Base-by-base conservation (phyloP, 1,140 invertebrate genomes). In the Drosophila quadrilineata region DNA sequence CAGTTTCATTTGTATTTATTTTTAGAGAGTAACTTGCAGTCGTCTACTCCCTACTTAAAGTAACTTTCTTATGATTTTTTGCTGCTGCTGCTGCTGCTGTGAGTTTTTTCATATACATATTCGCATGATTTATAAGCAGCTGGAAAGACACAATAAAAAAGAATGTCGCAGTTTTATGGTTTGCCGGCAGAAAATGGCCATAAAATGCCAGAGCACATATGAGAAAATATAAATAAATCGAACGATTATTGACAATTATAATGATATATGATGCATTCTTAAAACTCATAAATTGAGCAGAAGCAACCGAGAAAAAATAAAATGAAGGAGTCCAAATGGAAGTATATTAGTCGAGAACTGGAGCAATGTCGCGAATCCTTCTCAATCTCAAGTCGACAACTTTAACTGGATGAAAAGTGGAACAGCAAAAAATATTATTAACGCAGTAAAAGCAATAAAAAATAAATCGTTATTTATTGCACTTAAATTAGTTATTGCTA, bases 161-260 rank as follows among this genome's bases (percentile, higher is more conserved):
- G 59, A 79, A 79, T 79, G 75, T 80, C 75, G 60, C 75, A 80
- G 52, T 35, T 79, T 80, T 82, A 77, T 84, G 76, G 63, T 74
- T 49, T n/a, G 65, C 53, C 58, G 40, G 56, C 68, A 84, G n/a
- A n/a, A n/a, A 82, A 82, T 77, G 77, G 73, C 77, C 69, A 84
- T 84, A 74, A 84, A 84, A 84, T 74, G 73, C 71, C 77, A 59
- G 38, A 26, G 69, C 77, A 77, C 74, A 84, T 84, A 85, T 74
- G 77, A 84, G 70, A 84, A 84, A 84, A 84, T 84, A 85, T 85
- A 84, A 84, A 84, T 84, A 84, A 84, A 84, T 84, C 77, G 77
- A 84, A 84, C 79, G 79, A 84, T 84, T 84, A 84, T 84, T 85
- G 77, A 84, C 77, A 84, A 84, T 84, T 84, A 84, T 85, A 85